Evolutionary conservation across 2,113 vertebrate species (phyloP).

Genomic region (Thamnophis sirtalis): DNA sequence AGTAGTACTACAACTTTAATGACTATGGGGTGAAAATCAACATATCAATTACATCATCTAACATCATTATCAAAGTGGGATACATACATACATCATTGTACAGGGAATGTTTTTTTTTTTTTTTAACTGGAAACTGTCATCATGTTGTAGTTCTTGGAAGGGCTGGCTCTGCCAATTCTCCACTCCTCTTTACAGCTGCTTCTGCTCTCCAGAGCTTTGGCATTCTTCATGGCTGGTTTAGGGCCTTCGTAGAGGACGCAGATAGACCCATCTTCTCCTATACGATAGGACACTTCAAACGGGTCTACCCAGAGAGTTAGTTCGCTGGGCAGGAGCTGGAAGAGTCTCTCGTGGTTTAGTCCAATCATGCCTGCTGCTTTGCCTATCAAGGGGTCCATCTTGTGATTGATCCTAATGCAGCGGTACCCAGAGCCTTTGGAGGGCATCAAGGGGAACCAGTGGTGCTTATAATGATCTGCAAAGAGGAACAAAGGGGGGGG

Average conservation of each 20-base stretch:
- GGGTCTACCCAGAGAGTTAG: constrained; percentile 78
- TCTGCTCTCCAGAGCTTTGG: constrained; percentile 50
- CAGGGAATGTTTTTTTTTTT: constrained; percentile 24
- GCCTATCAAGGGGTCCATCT: constrained; percentile 76
- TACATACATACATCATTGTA: constrained; percentile 51
- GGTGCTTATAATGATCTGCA: constrained; percentile 73
- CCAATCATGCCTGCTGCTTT: constrained; percentile 70
- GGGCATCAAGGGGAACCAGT: constrained; percentile 74
- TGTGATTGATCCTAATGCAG: constrained; percentile 77
- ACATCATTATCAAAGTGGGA: constrained; percentile 32
- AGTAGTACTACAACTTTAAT: constrained; percentile 53
- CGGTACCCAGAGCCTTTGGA: constrained; percentile 75
- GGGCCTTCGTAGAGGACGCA: constrained; percentile 72
- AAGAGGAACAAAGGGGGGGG: constrained; percentile 31
- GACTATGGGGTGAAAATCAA: constrained; percentile 36
- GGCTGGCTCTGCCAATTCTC: constrained; percentile 62
- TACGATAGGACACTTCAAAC: constrained; percentile 76
- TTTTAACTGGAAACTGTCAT: constrained; percentile 73
- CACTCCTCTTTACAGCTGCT: constrained; percentile 68
- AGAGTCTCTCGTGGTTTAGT: constrained; percentile 69
- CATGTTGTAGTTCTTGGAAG: constrained; percentile 67
- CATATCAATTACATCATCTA: constrained; percentile 43
- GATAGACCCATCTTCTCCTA: constrained; percentile 76
- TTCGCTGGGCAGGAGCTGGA: constrained; percentile 74
- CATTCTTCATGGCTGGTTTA: constrained; percentile 31